Percentiles rank a stretch among this genome's conserved stretches.
These are phyloP conservation scores for Lithophane ornitopus DNA, from an alignment of 2,888 invertebrate species.

Conservation along the genomic window DNA sequence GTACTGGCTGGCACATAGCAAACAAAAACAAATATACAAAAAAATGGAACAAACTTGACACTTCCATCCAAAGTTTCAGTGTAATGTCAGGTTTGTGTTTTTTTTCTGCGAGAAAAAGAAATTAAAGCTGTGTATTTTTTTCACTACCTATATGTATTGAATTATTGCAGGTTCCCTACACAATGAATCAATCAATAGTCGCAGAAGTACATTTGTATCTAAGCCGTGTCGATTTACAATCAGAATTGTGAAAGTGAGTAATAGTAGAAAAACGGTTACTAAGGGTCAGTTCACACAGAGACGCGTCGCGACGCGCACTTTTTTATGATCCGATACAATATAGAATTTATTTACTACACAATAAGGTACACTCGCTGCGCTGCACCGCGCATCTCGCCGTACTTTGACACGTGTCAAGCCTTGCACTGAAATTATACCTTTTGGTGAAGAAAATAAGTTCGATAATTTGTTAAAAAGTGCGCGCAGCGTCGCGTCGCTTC, in stretches of 20 bases:
- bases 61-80: constrained; percentile 88
- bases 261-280: neutral
- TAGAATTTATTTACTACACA: no score
- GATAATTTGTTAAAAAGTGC: no score
- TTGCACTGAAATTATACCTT: no score
- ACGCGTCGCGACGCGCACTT: no score
- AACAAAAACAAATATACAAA: constrained; percentile 59
- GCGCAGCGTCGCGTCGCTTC: no score
- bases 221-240: constrained; percentile 85
- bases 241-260: constrained; percentile 84
- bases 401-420: no score
- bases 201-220: constrained; percentile 85
- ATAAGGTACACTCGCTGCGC: no score
- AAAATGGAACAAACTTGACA: constrained; percentile 76
- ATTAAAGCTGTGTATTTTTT: constrained; percentile 18
- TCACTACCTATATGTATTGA: constrained; percentile 34
- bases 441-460: no score
- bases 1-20: constrained; percentile 58
- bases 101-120: constrained; percentile 61
- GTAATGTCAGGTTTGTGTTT: constrained; percentile 88
- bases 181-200: constrained; percentile 87
- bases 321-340: no score
- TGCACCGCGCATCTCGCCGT: no score
- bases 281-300: no score
- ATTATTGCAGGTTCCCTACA: constrained; percentile 83